Conservation (phyloP, 2,888 invertebrate genomes). For the Empis livida region DNA sequence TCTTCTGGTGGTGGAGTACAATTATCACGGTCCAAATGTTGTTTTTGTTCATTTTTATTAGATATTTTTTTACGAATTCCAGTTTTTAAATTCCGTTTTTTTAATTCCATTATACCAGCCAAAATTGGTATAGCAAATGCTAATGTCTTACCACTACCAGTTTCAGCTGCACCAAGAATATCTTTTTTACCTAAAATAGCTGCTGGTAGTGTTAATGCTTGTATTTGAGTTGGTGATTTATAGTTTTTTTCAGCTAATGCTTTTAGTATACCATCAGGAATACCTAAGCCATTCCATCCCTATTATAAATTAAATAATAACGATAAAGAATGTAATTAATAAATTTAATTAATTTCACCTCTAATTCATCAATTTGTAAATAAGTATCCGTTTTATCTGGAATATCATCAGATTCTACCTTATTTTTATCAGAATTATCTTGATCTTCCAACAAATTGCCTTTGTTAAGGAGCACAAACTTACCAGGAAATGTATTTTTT, state of each 20-base stretch:
- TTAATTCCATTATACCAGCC: constrained; percentile 63
- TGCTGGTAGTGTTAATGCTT: constrained; percentile 63
- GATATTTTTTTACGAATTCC: constrained; percentile 22
- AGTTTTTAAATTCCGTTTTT: constrained; percentile 35
- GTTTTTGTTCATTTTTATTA: constrained; percentile 9
- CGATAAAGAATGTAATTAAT: not conserved
- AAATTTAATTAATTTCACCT: not conserved
- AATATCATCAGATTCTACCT: not conserved
- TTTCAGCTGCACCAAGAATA: constrained; percentile 96
- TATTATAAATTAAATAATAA: not conserved
- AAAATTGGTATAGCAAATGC: constrained; percentile 95
- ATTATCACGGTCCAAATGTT: constrained; percentile 26
- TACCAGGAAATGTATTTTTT: constrained; percentile 6
- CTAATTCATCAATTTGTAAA: not conserved
- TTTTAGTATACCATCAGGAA: constrained; percentile 50
- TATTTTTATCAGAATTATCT: constrained; percentile 11
- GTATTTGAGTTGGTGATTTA: constrained; percentile 77
- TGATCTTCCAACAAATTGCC: no score
- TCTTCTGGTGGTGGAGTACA: constrained; percentile 35
- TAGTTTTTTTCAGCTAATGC: constrained; percentile 68
- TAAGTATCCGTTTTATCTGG: not conserved
- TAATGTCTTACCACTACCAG: constrained; percentile 96
- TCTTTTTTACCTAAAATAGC: constrained; percentile 79
- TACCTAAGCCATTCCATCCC: constrained; percentile 54
- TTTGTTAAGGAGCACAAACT: constrained; percentile 26